Evolutionary conservation across 2,888 invertebrate genomes (phyloP), one percentile per base, ranked within the genome.

Genomic region (Xestia c-nigrum): DNA sequence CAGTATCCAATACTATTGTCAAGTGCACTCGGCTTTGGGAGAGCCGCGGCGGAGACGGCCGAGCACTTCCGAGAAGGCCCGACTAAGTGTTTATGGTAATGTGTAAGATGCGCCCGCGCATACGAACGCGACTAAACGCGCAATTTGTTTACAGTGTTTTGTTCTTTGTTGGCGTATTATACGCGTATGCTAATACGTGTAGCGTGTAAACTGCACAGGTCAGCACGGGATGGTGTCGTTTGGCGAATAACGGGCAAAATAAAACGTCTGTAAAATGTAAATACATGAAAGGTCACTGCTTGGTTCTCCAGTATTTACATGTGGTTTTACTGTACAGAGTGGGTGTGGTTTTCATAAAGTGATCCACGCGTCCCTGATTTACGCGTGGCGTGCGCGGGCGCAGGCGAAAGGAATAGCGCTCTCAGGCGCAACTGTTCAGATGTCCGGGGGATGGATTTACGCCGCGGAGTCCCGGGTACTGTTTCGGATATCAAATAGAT

Each of bases 331-430:
- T 16, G 3, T 16, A 31, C 31, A 59, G 1, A 31, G 16, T 57
- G 16, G 57, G 21, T n/a, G 9, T 52, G 52, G 10, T 4, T 55
- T 52, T 55, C n/a, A n/a, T 55, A 55, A 55, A 55, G n/a, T n/a
- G 55, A 57, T 57, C 10, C 16, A 89, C 89, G 88, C 89, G 88
- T 74, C 78, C 83, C 90, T 91, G 91, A 91, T 90, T 90, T 90
- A 91, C 90, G 87, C 86, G 78, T 80, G 81, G 85, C 81, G 82
- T 80, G 88, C 87, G 87, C 85, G 72, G 73, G 76, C 74, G 88
- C 88, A 74, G 71, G 76, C 74, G 88, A 86, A 74, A 80, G 88
- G 87, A 87, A 91, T 88, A 86, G 79, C 83, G 79, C 85, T 89
- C 88, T 90, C 89, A 88, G 85, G 70, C 88, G 89, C 83, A 79